Evolutionary conservation across 2,113 vertebrate genomes (phyloP).

Genomic region (Phylloscopus trochiloides): DNA sequence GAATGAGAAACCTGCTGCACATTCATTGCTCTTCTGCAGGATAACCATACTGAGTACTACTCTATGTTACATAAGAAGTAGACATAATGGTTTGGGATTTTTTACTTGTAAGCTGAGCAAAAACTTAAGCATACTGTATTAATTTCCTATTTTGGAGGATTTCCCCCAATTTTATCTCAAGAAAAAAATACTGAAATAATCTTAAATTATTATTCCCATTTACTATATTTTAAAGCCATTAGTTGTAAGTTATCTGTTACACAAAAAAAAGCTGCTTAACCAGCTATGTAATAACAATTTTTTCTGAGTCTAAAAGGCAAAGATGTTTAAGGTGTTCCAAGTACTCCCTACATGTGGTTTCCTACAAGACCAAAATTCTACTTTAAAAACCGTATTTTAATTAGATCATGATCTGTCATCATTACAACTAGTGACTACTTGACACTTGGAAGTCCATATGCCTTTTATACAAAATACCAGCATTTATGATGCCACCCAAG

Average conservation of each 20-base stretch:
- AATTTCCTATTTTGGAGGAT: not conserved
- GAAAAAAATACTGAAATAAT: not conserved
- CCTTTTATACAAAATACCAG: not conserved
- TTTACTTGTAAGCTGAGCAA: not conserved
- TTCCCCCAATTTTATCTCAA: not conserved
- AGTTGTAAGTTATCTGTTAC: not conserved
- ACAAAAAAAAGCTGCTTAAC: not conserved
- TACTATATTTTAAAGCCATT: not conserved
- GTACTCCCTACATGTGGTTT: fast-evolving
- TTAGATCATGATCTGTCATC: not conserved
- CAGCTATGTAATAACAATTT: not conserved
- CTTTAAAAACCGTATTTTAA: not conserved
- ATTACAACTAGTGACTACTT: not conserved
- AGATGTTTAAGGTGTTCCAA: not conserved
- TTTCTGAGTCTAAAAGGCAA: not conserved
- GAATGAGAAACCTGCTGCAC: not conserved
- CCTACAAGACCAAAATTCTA: not conserved
- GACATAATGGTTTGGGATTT: not conserved
- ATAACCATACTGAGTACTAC: not conserved
- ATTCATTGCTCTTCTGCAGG: not conserved
- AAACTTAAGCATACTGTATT: not conserved
- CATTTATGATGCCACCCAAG: not conserved
- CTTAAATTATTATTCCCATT: not conserved
- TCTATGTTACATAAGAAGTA: not conserved
- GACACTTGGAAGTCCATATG: not conserved